Evolutionary conservation across 2,797 vertebrate species (phyloP).

Genomic region (Cryptoprocta ferox): DNA sequence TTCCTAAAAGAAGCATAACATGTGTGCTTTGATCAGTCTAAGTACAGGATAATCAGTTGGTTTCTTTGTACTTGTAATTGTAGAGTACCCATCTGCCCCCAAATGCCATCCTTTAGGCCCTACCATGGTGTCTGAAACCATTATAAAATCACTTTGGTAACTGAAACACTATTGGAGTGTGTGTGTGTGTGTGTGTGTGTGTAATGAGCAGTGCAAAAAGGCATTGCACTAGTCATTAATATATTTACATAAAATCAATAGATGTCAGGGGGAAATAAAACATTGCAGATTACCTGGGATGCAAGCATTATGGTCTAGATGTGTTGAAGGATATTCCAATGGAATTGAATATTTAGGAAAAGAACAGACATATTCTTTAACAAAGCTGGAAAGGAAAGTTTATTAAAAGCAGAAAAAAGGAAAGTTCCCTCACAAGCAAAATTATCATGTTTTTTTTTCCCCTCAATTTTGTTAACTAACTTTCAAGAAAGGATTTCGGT

Average conservation of each 20-base stretch:
- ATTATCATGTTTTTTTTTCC: not conserved
- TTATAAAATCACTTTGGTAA: conserved; percentile 15
- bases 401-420: not conserved
- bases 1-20: not conserved
- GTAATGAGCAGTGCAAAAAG: not conserved
- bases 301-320: not conserved
- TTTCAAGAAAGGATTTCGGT: not conserved
- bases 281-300: not conserved
- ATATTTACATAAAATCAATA: not conserved
- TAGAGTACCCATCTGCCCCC: not conserved
- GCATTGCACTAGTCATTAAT: not conserved
- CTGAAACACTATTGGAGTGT: not conserved
- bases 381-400: not conserved
- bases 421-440: not conserved
- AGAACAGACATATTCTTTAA: not conserved
- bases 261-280: not conserved
- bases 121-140: not conserved
- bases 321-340: not conserved
- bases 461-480: not conserved
- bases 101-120: not conserved
- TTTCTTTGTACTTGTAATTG: not conserved
- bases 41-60: not conserved
- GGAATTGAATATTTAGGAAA: not conserved
- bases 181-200: not conserved
- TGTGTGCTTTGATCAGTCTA: not conserved